Conservation (phyloP, 2,797 vertebrate genomes). For the Pelodytes ibericus region DNA sequence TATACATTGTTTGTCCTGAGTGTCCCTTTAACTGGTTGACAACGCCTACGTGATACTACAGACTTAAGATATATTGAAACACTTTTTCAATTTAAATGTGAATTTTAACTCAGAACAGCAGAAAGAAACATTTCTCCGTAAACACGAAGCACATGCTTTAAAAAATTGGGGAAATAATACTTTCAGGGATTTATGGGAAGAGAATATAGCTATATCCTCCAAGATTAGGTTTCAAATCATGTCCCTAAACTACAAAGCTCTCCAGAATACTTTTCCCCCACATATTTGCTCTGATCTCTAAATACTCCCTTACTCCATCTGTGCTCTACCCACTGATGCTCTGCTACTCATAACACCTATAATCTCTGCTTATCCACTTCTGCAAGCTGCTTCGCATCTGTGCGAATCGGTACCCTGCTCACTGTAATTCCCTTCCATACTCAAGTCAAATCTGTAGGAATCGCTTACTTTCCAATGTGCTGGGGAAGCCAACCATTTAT, state of each 20-base stretch:
- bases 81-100: constrained; percentile 1
- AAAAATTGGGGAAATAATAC: neutral
- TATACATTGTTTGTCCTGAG: no score
- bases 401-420: neutral
- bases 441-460: neutral
- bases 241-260: constrained; percentile 15
- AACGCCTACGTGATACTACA: no score
- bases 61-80: neutral
- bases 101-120: neutral
- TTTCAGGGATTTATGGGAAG: neutral
- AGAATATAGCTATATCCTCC: neutral
- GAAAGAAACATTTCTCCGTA: neutral
- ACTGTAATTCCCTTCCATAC: neutral
- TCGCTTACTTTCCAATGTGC: no score
- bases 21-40: no score
- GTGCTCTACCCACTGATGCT: neutral
- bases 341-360: neutral
- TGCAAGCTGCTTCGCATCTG: constrained; percentile 1
- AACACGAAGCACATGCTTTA: constrained; percentile 6
- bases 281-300: neutral
- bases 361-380: neutral
- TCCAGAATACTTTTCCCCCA: neutral
- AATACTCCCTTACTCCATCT: neutral
- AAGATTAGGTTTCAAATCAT: neutral
- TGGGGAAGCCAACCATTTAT: no score